Base-by-base conservation (phyloP, 35 echinoderm and acorn worm genomes). In the Hemicentrotus pulcherrimus region DNA sequence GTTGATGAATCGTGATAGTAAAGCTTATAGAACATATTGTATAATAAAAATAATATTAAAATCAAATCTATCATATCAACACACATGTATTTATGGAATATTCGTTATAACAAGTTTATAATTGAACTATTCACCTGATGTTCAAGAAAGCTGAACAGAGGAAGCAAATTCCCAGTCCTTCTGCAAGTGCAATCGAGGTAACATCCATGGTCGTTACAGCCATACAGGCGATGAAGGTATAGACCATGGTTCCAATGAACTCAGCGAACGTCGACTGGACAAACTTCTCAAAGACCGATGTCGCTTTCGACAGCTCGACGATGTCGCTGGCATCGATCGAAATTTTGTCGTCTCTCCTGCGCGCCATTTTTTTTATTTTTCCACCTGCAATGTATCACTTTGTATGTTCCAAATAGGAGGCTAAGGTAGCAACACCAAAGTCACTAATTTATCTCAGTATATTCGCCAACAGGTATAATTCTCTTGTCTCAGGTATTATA, bases 251-350 rank as follows among this genome's bases (percentile, higher is more conserved):
- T 46, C 98, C 98, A 8, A 89, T 88, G 94, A 99, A 97, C 65
- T 99, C 98, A 78, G 97, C 98, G 60, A 99, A 97, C 4, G 96
- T 95, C 16, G 98, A 99, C 96, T 99, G 98, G 50, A 99, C 89
- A 47, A 97, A 99, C 91, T 99, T 97, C 91, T 99, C 98, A 48
- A 99, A 99, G 46, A 96, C 65, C 28, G 98, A 86, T 18, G 94
- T 94, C 48, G 96, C 94, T 46, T 97, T 93, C 31, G 96, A 97
- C 61, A 94, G 28, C 4, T 96, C 97, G 16, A 58, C 46, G 46
- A 93, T 93, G n/a, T 93, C 91, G 46, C 46, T 47, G 32, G 32
- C 91, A 31, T 93, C 91, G 14, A 93, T 47, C 91, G 91, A 46
- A 48, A 93, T 93, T 47, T 93, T 93, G 48, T 93, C 91, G 48